These are phyloP conservation scores for Drosophila repleta DNA, from an alignment of 1,140 invertebrate genomes.

Conservation along the genomic window DNA sequence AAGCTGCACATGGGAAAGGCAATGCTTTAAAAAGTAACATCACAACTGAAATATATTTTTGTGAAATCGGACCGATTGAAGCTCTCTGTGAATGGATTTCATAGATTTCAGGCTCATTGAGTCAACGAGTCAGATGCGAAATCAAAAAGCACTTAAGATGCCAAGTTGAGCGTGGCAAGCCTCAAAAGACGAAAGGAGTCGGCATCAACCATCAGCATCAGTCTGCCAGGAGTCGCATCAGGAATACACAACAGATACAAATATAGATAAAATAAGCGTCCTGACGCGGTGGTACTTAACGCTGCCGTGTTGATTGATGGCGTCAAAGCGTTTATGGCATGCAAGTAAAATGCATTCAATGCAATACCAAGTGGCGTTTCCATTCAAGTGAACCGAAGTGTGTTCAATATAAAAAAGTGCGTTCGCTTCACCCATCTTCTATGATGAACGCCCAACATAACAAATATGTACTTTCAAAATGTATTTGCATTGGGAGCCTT, in stretches of 20 bases:
- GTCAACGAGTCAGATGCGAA: constrained; percentile 20
- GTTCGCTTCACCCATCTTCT: constrained; percentile 33
- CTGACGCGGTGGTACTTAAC: constrained; percentile 11
- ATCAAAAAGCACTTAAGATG: constrained; percentile 65
- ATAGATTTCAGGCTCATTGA: constrained; percentile 63
- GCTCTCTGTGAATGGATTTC: constrained; percentile 10
- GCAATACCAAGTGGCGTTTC: constrained; percentile 44
- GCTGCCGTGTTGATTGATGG: constrained; percentile 35
- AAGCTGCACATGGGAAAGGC: constrained; percentile 13
- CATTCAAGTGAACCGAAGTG: constrained; percentile 70
- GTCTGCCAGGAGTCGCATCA: constrained; percentile 9
- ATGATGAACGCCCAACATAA: constrained; percentile 1
- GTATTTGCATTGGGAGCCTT: constrained; percentile 47
- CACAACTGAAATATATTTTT: background rate
- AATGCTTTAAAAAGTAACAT: constrained; percentile 34
- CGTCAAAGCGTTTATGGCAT: constrained; percentile 68
- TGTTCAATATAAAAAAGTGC: constrained; percentile 56
- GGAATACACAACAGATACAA: constrained; percentile 13
- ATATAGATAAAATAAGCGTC: constrained; percentile 34
- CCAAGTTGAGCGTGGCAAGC: constrained; percentile 28
- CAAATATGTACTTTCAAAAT: constrained; percentile 55
- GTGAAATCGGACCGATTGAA: background rate
- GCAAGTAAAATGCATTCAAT: constrained; percentile 42
- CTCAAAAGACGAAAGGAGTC: constrained; percentile 23
- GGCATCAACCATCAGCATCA: constrained; percentile 21